phyloP scores from a whole-genome alignment of 2,888 invertebrate species.

The Acrobasis consociella region DNA sequence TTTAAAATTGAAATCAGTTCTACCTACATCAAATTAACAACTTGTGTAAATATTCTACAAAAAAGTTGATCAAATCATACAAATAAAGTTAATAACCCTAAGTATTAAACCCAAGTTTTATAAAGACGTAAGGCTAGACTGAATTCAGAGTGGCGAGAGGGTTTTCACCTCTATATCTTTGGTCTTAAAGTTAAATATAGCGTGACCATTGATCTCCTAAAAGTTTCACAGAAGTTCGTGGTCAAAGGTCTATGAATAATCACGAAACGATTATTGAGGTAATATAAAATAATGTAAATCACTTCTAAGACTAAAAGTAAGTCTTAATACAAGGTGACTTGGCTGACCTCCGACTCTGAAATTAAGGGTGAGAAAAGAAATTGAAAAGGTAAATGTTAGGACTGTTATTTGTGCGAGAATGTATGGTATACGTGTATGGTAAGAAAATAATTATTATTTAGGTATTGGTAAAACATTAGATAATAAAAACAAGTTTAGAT shows the following conservation, averaged over 20 bases:
- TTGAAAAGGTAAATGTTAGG: not conserved
- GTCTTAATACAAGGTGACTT: conserved; percentile 6
- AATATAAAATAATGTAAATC: conserved; percentile 22
- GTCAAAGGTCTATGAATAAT: conserved; percentile 24
- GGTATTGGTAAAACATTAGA: too few species aligned
- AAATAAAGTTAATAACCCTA: conserved; percentile 1
- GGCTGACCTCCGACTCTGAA: not conserved
- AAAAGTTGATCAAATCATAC: not conserved
- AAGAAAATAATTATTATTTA: too few species aligned
- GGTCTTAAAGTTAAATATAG: not conserved
- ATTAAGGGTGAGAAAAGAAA: conserved; percentile 13
- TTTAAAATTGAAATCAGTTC: not conserved
- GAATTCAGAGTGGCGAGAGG: not conserved
- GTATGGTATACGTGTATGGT: too few species aligned
- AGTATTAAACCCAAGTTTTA: not conserved
- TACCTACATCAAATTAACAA: not conserved
- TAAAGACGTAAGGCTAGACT: not conserved
- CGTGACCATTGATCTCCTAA: not conserved
- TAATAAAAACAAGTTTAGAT: too few species aligned
- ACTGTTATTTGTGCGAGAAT: not conserved
- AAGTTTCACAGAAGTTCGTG: conserved; percentile 7
- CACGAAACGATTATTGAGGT: conserved; percentile 18
- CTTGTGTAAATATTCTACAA: not conserved
- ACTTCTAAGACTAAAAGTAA: conserved; percentile 1
- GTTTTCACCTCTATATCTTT: not conserved